Evolutionary conservation across 1,140 invertebrate species (phyloP).

Genomic region (Rhysida immarginata): DNA sequence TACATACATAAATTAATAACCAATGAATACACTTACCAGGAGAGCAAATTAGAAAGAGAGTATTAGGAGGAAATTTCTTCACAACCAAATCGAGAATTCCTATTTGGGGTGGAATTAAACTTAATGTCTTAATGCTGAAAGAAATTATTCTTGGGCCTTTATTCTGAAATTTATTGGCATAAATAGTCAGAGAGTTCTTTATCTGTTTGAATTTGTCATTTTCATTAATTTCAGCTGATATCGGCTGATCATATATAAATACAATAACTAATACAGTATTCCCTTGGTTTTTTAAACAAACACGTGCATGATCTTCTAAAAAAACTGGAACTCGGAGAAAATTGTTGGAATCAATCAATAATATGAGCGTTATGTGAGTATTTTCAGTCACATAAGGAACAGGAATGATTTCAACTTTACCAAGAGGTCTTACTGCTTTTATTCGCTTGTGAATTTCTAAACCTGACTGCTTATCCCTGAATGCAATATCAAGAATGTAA

Average conservation of each 20-base stretch:
- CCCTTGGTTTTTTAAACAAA: constrained; percentile 55
- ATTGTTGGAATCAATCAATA: constrained; percentile 43
- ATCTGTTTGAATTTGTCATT: constrained; percentile 39
- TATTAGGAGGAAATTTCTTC: constrained; percentile 50
- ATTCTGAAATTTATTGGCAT: constrained; percentile 50
- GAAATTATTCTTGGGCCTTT: constrained; percentile 49
- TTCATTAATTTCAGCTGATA: constrained; percentile 14
- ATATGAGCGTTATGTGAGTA: constrained; percentile 53
- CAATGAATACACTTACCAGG: constrained; percentile 47
- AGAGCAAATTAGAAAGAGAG: constrained; percentile 47
- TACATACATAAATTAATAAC: too few species aligned
- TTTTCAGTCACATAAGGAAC: constrained; percentile 86
- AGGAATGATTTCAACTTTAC: constrained; percentile 64
- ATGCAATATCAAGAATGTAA: constrained; percentile 62
- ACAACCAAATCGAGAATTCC: constrained; percentile 51
- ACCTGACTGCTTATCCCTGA: constrained; percentile 29
- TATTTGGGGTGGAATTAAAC: constrained; percentile 34
- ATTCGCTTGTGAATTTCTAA: constrained; percentile 31
- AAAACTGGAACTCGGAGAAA: constrained; percentile 39
- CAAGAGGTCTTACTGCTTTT: constrained; percentile 59
- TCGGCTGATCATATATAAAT: constrained; percentile 24
- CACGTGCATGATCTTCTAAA: constrained; percentile 48
- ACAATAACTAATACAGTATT: constrained; percentile 55
- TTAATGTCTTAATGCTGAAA: constrained; percentile 38
- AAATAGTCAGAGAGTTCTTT: constrained; percentile 42